Conservation (phyloP, 2,113 vertebrate genomes). For the Montifringilla adamsi region DNA sequence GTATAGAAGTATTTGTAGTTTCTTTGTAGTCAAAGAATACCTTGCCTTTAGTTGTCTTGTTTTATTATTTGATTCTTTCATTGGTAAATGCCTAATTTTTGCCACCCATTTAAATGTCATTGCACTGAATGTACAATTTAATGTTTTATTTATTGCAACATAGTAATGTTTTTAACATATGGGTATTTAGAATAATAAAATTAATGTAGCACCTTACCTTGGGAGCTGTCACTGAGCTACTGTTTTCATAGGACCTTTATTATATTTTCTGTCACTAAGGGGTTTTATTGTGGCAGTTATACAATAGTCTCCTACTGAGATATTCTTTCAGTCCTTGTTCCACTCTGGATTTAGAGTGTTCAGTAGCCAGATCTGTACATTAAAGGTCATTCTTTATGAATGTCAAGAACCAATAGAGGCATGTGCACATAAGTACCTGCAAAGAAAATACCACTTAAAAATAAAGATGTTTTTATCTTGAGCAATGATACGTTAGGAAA, state of each 20-base stretch:
- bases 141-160: slow-evolving; percentile 24
- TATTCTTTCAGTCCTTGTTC: not conserved
- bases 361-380: not conserved
- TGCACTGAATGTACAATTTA: not conserved
- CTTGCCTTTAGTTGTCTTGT: not conserved
- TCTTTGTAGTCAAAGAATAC: not conserved
- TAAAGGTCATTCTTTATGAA: slow-evolving; percentile 55
- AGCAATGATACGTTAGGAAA: not conserved
- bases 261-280: not conserved
- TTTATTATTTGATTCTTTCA: slow-evolving; percentile 38
- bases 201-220: slow-evolving; percentile 19
- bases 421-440: not conserved
- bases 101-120: slow-evolving; percentile 7
- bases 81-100: slow-evolving; percentile 12
- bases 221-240: not conserved
- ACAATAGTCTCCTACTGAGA: not conserved
- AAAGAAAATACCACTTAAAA: slow-evolving; percentile 40
- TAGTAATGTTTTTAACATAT: not conserved
- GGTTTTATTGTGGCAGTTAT: not conserved
- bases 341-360: not conserved
- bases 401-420: not conserved
- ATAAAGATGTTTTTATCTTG: not conserved
- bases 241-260: slow-evolving; percentile 6
- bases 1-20: not conserved
- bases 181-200: slow-evolving; percentile 1